Evolutionary conservation across 2,113 vertebrate genomes (phyloP).

Genomic region (Zosterops hypoxanthus): DNA sequence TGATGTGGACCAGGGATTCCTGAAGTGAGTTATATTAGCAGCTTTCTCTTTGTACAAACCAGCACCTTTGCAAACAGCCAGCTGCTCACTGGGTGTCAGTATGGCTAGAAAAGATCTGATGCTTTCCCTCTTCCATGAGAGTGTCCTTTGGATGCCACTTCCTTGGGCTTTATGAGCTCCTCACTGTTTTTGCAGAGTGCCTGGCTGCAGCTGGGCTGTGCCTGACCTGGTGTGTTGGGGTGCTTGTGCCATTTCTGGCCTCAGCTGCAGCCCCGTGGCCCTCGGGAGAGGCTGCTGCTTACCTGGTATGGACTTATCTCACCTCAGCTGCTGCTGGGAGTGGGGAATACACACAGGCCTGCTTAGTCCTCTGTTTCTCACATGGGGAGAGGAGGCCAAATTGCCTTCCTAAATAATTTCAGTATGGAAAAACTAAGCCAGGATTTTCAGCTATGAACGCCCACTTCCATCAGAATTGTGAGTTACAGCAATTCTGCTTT

Average conservation of each 20-base stretch:
- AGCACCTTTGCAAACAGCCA: background rate
- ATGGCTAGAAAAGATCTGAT: background rate
- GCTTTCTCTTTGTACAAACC: background rate
- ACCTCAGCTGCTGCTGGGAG: background rate
- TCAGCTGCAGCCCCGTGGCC: background rate
- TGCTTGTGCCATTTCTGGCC: background rate
- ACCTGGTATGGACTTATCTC: background rate
- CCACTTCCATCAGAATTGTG: background rate
- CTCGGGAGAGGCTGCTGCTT: background rate
- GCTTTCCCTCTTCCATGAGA: background rate
- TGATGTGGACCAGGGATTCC: background rate
- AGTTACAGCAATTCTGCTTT: background rate
- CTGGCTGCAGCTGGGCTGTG: background rate
- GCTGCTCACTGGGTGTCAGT: background rate
- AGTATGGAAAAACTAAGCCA: background rate
- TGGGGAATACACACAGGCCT: accelerated
- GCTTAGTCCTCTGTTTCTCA: background rate
- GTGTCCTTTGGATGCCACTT: background rate
- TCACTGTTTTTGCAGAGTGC: background rate
- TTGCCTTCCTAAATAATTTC: background rate
- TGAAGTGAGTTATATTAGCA: accelerated
- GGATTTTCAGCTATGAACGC: background rate
- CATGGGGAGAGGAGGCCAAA: background rate
- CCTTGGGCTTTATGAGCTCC: accelerated
- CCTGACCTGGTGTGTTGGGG: accelerated